Conservation (phyloP, 1,140 invertebrate genomes). For the Euura saliciscinereae region DNA sequence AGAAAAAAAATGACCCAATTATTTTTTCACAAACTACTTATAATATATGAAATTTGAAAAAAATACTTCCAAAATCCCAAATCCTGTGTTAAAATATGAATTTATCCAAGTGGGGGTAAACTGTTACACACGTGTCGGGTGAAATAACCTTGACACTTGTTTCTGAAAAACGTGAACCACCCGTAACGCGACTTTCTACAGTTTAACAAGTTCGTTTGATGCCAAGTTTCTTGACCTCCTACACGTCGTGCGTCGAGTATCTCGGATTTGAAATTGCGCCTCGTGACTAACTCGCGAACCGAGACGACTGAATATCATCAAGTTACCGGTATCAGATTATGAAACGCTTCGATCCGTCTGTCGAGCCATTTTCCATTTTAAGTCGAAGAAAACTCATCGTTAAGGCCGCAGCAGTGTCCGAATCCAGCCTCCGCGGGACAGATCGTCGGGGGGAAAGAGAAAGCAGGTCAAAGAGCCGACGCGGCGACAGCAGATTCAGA, state of each 20-base stretch:
- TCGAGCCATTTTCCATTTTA: slow-evolving; percentile 44
- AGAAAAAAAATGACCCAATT: too few species aligned
- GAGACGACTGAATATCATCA: not conserved
- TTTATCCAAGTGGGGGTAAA: too few species aligned
- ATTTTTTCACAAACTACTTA: too few species aligned
- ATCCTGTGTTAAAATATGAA: too few species aligned
- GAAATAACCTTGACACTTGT: not conserved
- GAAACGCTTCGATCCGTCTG: slow-evolving; percentile 18
- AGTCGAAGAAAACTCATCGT: slow-evolving; percentile 42
- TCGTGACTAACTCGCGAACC: not conserved
- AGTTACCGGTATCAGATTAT: not conserved
- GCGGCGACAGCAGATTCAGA: slow-evolving; percentile 31
- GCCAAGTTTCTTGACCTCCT: not conserved
- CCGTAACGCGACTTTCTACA: not conserved
- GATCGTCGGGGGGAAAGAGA: slow-evolving; percentile 58
- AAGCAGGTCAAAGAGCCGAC: slow-evolving; percentile 59
- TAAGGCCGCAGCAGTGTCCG: slow-evolving; percentile 21
- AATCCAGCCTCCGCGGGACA: slow-evolving; percentile 40
- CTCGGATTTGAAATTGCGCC: not conserved
- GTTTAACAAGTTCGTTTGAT: not conserved
- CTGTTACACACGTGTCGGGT: too few species aligned
- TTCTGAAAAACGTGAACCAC: not conserved
- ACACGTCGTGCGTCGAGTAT: not conserved
- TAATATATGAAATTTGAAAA: too few species aligned
- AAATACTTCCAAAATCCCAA: too few species aligned